Evolutionary conservation across 1,140 invertebrate species (phyloP).

Genomic region (Antheraea pernyi): DNA sequence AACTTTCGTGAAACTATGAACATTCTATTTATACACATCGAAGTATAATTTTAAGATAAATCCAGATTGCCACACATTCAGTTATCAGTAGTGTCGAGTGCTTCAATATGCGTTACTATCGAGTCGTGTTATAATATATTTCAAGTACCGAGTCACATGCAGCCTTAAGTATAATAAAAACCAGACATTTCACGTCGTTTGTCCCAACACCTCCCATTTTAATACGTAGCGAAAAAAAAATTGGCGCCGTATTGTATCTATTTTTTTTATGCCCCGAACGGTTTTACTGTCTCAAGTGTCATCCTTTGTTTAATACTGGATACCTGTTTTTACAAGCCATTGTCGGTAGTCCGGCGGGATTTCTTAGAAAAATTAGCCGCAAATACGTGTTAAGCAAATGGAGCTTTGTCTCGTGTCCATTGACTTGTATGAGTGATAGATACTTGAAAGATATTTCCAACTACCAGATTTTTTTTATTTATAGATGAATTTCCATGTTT

Average conservation of each 20-base stretch:
- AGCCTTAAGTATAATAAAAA: slow-evolving; percentile 53
- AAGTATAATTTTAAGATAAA: background rate
- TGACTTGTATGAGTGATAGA: slow-evolving; percentile 32
- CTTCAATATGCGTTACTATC: slow-evolving; percentile 21
- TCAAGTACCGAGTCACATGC: slow-evolving; percentile 48
- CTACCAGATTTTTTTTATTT: background rate
- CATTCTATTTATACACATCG: slow-evolving; percentile 8
- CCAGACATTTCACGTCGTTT: slow-evolving; percentile 70
- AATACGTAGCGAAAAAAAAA: slow-evolving; percentile 49
- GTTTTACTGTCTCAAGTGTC: slow-evolving; percentile 45
- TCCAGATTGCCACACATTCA: background rate
- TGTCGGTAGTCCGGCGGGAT: slow-evolving; percentile 32
- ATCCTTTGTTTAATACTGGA: slow-evolving; percentile 45
- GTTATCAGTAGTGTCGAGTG: slow-evolving; percentile 1
- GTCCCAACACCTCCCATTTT: slow-evolving; percentile 53
- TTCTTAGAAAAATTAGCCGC: slow-evolving; percentile 53
- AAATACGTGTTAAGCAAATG: slow-evolving; percentile 44
- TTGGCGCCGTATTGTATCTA: slow-evolving; percentile 67
- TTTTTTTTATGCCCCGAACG: background rate
- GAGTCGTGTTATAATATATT: slow-evolving; percentile 39
- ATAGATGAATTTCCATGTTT: no score
- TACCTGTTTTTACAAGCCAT: slow-evolving; percentile 52
- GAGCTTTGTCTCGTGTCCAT: slow-evolving; percentile 26
- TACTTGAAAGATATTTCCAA: slow-evolving; percentile 30
- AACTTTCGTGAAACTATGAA: slow-evolving; percentile 20